Evolutionary conservation across 2,888 invertebrate species (phyloP).

Genomic region (Tetrapedia diversipes): DNA sequence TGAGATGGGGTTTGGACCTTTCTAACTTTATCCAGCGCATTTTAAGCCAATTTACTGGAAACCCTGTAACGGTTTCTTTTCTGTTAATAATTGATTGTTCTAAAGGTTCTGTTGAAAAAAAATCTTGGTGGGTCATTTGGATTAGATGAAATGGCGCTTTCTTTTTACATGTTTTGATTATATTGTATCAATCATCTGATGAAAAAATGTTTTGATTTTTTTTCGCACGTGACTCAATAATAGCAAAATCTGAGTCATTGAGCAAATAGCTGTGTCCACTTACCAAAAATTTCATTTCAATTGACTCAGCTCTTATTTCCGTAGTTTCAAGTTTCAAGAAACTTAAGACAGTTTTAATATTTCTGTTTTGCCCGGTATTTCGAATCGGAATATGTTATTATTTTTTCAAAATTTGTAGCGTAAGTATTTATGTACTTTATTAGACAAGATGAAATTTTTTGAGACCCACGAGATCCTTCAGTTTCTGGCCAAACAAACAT

Average conservation of each 20-base stretch:
- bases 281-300: slow-evolving; percentile 58
- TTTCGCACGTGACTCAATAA: slow-evolving; percentile 15
- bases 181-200: slow-evolving; percentile 2
- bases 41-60: too few species aligned
- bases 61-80: too few species aligned
- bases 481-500: too few species aligned
- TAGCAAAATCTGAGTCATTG: slow-evolving; percentile 24
- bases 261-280: slow-evolving; percentile 55
- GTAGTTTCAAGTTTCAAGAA: slow-evolving; percentile 51
- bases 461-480: slow-evolving; percentile 67
- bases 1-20: too few species aligned
- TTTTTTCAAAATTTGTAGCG: slow-evolving; percentile 38
- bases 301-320: slow-evolving; percentile 56
- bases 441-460: slow-evolving; percentile 60
- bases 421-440: slow-evolving; percentile 58
- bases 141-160: too few species aligned
- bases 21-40: too few species aligned
- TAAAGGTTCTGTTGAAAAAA: too few species aligned
- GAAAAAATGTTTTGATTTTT: slow-evolving; percentile 5
- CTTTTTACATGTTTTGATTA: slow-evolving; percentile 6
- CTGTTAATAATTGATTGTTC: too few species aligned
- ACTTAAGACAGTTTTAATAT: slow-evolving; percentile 38
- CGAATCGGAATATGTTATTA: not conserved
- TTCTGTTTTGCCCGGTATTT: slow-evolving; percentile 40
- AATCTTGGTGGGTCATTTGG: too few species aligned